Evolutionary conservation across 2,113 vertebrate genomes (phyloP).

Genomic region (Bujurquina vittata): DNA sequence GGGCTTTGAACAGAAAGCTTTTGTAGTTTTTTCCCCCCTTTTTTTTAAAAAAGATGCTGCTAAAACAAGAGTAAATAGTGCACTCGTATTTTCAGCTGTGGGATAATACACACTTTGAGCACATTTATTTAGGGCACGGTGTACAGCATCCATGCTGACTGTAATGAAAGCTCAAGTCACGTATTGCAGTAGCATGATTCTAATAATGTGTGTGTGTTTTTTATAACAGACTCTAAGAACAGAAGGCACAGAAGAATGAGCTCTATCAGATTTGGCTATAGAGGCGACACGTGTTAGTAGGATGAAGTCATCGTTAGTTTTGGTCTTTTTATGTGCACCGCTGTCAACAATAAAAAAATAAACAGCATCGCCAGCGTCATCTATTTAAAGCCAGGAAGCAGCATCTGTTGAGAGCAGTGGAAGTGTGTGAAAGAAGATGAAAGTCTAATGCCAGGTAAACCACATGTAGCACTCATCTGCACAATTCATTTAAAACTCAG

Average conservation of each 20-base stretch:
- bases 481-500: constrained; percentile 15
- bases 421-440: not conserved
- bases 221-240: not conserved
- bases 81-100: not conserved
- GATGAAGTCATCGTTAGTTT: not conserved
- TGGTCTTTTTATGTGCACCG: not conserved
- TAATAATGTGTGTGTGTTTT: not conserved
- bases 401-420: not conserved
- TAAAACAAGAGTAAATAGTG: not conserved
- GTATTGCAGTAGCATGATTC: not conserved
- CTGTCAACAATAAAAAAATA: not conserved
- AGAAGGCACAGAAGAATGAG: not conserved
- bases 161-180: not conserved
- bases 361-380: not conserved
- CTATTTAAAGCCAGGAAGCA: not conserved
- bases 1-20: not conserved
- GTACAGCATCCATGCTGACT: not conserved
- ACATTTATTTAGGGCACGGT: not conserved
- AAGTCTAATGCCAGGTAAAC: constrained; percentile 30
- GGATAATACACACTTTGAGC: not conserved
- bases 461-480: constrained; percentile 3
- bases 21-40: not conserved
- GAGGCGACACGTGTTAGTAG: not conserved
- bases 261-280: not conserved
- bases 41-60: not conserved